Evolutionary conservation across 2,888 invertebrate genomes (phyloP).

Genomic region (Tipula lateralis): DNA sequence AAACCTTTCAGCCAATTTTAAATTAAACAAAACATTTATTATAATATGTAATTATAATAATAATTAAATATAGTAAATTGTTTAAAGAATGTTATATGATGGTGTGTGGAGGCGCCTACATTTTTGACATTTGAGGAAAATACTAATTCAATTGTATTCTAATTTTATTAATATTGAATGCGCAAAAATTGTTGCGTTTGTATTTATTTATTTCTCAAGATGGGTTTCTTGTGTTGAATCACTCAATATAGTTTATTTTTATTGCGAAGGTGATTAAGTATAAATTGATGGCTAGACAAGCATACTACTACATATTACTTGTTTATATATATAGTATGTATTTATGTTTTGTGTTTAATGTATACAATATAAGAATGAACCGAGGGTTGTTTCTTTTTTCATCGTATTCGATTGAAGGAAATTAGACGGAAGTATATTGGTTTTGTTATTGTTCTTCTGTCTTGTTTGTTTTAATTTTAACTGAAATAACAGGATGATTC

Average conservation of each 20-base stretch:
- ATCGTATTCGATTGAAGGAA: background rate
- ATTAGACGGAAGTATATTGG: background rate
- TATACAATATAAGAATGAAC: background rate
- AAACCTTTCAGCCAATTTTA: background rate
- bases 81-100: background rate
- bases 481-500: background rate
- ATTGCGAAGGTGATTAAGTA: background rate
- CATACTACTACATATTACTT: background rate
- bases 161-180: background rate
- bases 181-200: background rate
- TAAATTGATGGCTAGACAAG: background rate
- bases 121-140: background rate
- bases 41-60: background rate
- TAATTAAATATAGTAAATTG: background rate
- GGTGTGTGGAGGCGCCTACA: background rate
- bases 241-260: background rate
- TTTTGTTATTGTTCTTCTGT: background rate
- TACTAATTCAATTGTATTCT: background rate
- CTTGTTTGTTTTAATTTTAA: background rate
- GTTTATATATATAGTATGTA: background rate
- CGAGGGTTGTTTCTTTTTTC: background rate
- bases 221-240: background rate
- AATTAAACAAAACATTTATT: background rate
- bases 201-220: background rate
- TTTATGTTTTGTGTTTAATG: background rate